phyloP scores from a whole-genome alignment of 2,888 invertebrate genomes.

The Tipula helvola region DNA sequence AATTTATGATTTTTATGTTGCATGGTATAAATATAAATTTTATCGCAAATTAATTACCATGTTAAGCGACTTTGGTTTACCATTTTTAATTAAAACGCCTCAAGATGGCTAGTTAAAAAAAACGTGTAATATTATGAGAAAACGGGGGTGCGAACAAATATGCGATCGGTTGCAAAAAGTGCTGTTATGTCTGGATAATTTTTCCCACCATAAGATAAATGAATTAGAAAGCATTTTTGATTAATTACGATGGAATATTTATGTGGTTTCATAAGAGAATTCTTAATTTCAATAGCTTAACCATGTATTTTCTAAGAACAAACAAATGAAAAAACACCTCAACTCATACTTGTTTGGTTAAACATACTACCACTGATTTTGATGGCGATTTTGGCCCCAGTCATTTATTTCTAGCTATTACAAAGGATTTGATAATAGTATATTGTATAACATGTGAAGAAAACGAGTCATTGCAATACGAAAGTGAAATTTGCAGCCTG shows the following conservation, averaged over 20 bases:
- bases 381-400: no score
- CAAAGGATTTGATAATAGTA: no score
- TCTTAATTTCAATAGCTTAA: no score
- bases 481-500: no score
- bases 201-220: background rate
- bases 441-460: no score
- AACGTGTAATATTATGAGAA: background rate
- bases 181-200: background rate
- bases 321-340: no score
- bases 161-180: background rate
- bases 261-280: no score
- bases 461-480: no score
- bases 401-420: no score
- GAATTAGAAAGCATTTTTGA: background rate
- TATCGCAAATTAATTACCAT: background rate
- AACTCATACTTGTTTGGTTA: no score
- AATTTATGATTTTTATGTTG: background rate
- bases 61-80: background rate
- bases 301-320: no score
- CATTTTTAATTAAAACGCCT: background rate
- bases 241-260: background rate
- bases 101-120: background rate
- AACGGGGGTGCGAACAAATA: background rate
- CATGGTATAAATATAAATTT: background rate
- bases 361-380: no score